Conservation (phyloP, 2,888 invertebrate genomes). For the Athetis lepigone region DNA sequence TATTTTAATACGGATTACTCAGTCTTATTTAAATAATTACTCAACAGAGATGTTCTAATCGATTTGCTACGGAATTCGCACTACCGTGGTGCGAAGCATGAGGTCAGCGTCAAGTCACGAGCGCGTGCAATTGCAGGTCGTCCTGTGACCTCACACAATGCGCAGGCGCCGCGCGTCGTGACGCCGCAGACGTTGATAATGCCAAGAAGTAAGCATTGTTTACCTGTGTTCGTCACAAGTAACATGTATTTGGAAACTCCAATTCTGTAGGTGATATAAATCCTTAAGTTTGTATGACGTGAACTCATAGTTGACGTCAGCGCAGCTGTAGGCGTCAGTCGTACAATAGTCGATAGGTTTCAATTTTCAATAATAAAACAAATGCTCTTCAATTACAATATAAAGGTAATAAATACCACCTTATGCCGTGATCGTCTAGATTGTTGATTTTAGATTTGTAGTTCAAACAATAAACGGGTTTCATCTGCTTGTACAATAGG, state of each 20-base stretch:
- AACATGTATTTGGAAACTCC: slow-evolving; percentile 25
- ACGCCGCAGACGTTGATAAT: slow-evolving; percentile 28
- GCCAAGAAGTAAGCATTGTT: slow-evolving; percentile 30
- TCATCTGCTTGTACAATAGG: slow-evolving; percentile 23
- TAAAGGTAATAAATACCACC: too few species aligned
- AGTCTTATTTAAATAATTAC: slow-evolving; percentile 18
- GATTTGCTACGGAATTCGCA: slow-evolving; percentile 36
- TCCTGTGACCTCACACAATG: slow-evolving; percentile 57
- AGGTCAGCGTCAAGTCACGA: slow-evolving; percentile 65
- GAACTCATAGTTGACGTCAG: slow-evolving; percentile 6
- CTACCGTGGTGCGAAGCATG: slow-evolving; percentile 47
- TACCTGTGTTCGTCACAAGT: slow-evolving; percentile 42
- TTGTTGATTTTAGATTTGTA: slow-evolving; percentile 22
- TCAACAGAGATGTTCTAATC: slow-evolving; percentile 41
- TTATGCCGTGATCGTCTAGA: slow-evolving; percentile 3
- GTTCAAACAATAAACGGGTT: slow-evolving; percentile 12
- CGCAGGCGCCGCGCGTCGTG: slow-evolving; percentile 52
- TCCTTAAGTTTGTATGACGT: slow-evolving; percentile 6
- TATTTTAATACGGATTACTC: slow-evolving; percentile 18
- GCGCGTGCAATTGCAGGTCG: slow-evolving; percentile 32
- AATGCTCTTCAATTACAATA: slow-evolving; percentile 13
- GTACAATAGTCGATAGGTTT: not conserved
- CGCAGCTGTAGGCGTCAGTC: not conserved
- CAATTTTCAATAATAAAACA: not conserved
- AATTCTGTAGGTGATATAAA: slow-evolving; percentile 12